These are phyloP conservation scores for Mycetomoellerius zeteki DNA, from an alignment of 1,140 invertebrate genomes.

Conservation along the genomic window DNA sequence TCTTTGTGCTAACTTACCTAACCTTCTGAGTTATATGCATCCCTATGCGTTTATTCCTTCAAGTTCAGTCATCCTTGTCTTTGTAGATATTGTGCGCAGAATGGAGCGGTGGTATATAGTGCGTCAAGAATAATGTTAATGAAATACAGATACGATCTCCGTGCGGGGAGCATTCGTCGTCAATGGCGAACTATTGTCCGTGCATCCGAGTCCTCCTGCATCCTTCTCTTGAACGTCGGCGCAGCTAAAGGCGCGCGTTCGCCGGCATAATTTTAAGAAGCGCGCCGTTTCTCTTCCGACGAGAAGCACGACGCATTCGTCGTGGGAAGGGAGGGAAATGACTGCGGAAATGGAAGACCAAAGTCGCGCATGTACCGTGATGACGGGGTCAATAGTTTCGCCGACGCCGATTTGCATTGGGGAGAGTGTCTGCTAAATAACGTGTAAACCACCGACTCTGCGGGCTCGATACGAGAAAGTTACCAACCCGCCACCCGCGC, in stretches of 20 bases:
- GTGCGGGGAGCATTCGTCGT: constrained; percentile 76
- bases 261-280: constrained; percentile 48
- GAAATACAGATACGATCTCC: constrained; percentile 87
- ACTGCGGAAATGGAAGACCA: constrained; percentile 49
- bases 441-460: constrained; percentile 75
- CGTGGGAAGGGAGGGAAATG: not conserved
- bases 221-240: constrained; percentile 6
- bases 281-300: not conserved
- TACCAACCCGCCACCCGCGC: constrained; percentile 46
- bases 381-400: constrained; percentile 69
- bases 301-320: not conserved
- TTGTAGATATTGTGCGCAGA: constrained; percentile 36
- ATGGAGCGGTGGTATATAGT: constrained; percentile 28
- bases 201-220: not conserved
- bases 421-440: constrained; percentile 74
- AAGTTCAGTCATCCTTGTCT: constrained; percentile 29
- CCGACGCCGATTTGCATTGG: constrained; percentile 44
- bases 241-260: not conserved
- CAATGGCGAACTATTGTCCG: constrained; percentile 67
- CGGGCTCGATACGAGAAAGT: constrained; percentile 72
- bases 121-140: constrained; percentile 87
- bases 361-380: not conserved
- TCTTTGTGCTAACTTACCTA: not conserved
- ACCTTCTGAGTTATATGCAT: not conserved
- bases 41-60: not conserved